A percentile compares a stretch with the other conserved stretches of the same genome.
These are phyloP conservation scores for Pseudochromis fuscus DNA, from an alignment of 2,797 vertebrate genomes.

Conservation along the genomic window DNA sequence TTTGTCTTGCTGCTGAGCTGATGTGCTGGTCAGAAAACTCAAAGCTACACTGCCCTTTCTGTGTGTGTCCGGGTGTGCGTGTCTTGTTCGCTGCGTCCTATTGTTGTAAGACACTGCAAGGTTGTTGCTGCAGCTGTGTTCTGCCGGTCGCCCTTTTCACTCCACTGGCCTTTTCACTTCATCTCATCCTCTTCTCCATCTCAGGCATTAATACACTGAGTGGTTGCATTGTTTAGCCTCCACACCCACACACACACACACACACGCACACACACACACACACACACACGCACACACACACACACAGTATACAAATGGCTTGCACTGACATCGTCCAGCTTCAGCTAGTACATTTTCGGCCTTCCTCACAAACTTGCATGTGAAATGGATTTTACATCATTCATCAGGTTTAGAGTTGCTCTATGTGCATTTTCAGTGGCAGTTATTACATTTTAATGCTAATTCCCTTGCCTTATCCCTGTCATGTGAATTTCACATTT, in stretches of 20 bases:
- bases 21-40: neutral
- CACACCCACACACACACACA: neutral
- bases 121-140: conserved; percentile 37
- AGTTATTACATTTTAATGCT: conserved; percentile 4
- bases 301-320: neutral
- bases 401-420: neutral
- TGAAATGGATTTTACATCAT: conserved; percentile 10
- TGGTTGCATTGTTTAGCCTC: neutral
- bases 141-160: conserved; percentile 25
- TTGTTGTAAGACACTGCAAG: conserved; percentile 22
- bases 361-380: neutral
- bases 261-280: neutral
- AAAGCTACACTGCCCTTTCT: conserved; percentile 14
- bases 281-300: neutral
- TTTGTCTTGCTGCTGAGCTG: conserved; percentile 28
- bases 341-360: conserved; percentile 1
- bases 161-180: conserved; percentile 37
- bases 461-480: neutral
- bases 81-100: conserved; percentile 8
- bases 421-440: neutral
- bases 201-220: conserved; percentile 8
- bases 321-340: conserved; percentile 1
- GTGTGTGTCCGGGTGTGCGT: conserved; percentile 12
- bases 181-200: conserved; percentile 22
- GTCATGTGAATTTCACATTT: conserved; percentile 3